Evolutionary conservation across 2,113 vertebrate genomes (phyloP).

Genomic region (Ceyx melanurus): DNA sequence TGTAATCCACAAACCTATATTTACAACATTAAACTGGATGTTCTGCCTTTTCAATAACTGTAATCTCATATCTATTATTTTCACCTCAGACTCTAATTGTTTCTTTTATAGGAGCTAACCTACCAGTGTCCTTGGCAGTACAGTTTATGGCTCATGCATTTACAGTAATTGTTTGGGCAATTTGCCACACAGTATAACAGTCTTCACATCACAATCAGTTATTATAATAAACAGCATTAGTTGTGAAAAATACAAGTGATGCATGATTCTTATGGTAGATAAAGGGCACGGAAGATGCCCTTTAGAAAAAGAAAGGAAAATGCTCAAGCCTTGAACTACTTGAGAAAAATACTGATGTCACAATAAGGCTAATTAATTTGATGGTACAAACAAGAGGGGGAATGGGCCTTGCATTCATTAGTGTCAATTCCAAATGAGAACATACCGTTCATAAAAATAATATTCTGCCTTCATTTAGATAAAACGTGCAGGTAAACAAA

Average conservation of each 20-base stretch:
- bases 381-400: constrained; percentile 52
- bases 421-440: constrained; percentile 54
- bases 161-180: constrained; percentile 72
- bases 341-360: constrained; percentile 46
- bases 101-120: constrained; percentile 71
- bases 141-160: constrained; percentile 65
- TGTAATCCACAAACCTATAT: constrained; percentile 62
- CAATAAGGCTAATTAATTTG: constrained; percentile 70
- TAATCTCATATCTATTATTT: constrained; percentile 67
- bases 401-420: constrained; percentile 65
- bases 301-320: constrained; percentile 60
- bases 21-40: constrained; percentile 60
- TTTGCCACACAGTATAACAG: constrained; percentile 62
- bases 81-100: constrained; percentile 72
- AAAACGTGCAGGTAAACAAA: constrained; percentile 51
- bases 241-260: constrained; percentile 58
- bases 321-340: constrained; percentile 45
- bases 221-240: constrained; percentile 67
- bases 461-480: constrained; percentile 25
- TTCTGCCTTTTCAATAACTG: constrained; percentile 67
- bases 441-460: constrained; percentile 19
- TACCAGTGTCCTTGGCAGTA: constrained; percentile 64
- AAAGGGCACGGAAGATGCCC: constrained; percentile 58
- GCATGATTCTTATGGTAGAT: constrained; percentile 33
- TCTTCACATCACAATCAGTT: constrained; percentile 60